Evolutionary conservation across 2,113 vertebrate genomes (phyloP), one percentile per base, ranked within the genome.

Genomic region (Catharus bicknelli): DNA sequence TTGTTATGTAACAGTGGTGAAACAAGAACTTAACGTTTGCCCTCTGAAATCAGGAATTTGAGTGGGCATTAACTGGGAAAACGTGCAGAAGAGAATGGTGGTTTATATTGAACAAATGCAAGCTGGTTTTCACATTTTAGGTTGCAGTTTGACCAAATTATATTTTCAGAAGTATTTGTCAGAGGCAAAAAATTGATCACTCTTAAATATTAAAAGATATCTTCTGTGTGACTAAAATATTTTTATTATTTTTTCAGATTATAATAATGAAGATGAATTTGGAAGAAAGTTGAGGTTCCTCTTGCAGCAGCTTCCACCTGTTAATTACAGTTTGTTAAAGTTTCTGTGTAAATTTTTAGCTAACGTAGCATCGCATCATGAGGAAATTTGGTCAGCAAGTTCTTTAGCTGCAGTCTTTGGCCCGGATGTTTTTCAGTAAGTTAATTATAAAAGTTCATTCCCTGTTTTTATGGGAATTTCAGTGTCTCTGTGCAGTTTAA

Each of bases 341-440:
- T 99, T 99, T 97, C 98, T 99, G 88, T 99, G 99, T 97, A 98
- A 99, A 95, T 99, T 99, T 98, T 97, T 99, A 98, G 97, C 98
- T 95, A 99, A 98, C 5, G 99, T 99, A 98, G 99, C 98, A 59
- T 98, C 99, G 6, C 98, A 99, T 97, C 99, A 99, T 97, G 98
- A 98, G 96, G 98, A 99, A 94, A 98, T 98, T 96, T 99, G 99
- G 99, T 98, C 98, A 94, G 96, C 98, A 30, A 98, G 98, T 94
- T 97, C 98, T 83, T 98, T 99, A 96, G 99, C 99, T 90, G 99
- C 99, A 58, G 99, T 99, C 97, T 99, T 99, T 86, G 99, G 99
- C 90, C 99, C 99, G 8, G 99, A 99, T 98, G 98, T 99, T 96
- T 99, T 99, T 95, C 99, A 99, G 99, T 99, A 98, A 99, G 99